These are phyloP conservation scores for Dryoscopus gambensis DNA, from an alignment of 2,113 vertebrate species.

Conservation along the genomic window DNA sequence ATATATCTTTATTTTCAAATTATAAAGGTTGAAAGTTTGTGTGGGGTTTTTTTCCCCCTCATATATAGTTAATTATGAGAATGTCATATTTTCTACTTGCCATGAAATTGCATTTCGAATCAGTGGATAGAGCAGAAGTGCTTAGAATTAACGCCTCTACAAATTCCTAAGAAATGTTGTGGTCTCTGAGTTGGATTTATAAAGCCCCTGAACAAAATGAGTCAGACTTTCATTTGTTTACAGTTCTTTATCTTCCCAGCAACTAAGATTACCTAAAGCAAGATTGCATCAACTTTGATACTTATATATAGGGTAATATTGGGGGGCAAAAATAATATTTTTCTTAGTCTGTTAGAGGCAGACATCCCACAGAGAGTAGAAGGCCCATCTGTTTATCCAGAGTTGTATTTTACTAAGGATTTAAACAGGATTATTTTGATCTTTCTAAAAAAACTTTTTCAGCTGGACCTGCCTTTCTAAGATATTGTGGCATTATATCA, in stretches of 20 bases:
- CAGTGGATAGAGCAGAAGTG: not conserved
- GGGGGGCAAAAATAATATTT: not conserved
- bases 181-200: not conserved
- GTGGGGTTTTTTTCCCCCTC: accelerated
- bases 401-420: not conserved
- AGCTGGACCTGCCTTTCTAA: not conserved
- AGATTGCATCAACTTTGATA: not conserved
- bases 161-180: not conserved
- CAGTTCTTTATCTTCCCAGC: not conserved
- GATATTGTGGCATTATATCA: not conserved
- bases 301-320: not conserved
- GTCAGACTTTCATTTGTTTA: not conserved
- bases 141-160: not conserved
- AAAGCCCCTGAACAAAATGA: not conserved
- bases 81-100: not conserved
- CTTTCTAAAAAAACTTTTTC: not conserved
- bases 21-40: not conserved
- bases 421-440: not conserved
- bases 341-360: not conserved
- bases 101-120: not conserved
- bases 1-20: not conserved
- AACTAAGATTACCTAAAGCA: not conserved
- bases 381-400: not conserved
- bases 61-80: not conserved
- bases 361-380: not conserved